Conservation (phyloP, 2,888 invertebrate species). For the Lamproptera curius region DNA sequence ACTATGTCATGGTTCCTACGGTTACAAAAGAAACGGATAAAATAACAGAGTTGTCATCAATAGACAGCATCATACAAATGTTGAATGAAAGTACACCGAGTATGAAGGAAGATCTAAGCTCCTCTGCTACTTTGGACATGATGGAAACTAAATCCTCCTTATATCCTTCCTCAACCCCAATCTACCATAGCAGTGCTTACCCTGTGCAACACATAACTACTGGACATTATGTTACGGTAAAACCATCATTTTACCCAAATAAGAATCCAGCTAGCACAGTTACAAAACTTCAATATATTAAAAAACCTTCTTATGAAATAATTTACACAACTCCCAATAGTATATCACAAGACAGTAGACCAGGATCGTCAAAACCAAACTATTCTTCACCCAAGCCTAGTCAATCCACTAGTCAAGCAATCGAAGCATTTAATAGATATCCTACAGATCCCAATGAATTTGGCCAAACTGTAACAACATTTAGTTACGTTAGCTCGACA, state of each 20-base stretch:
- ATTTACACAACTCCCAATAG: constrained; percentile 53
- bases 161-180: constrained; percentile 42
- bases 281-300: constrained; percentile 36
- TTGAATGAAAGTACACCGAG: constrained; percentile 74
- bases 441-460: constrained; percentile 65
- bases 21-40: constrained; percentile 68
- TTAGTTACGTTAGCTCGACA: constrained; percentile 60
- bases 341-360: constrained; percentile 45
- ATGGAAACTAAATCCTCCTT: constrained; percentile 66
- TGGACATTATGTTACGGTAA: constrained; percentile 64
- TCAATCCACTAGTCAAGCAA: constrained; percentile 66
- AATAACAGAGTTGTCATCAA: constrained; percentile 62
- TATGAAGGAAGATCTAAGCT: constrained; percentile 55
- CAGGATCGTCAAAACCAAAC: constrained; percentile 40
- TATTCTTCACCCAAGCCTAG: constrained; percentile 59
- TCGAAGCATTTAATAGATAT: constrained; percentile 65
- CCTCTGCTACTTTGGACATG: constrained; percentile 44
- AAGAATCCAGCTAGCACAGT: constrained; percentile 16
- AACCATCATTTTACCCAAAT: constrained; percentile 48
- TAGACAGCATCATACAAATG: constrained; percentile 81
- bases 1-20: constrained; percentile 78
- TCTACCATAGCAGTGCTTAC: constrained; percentile 48
- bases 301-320: constrained; percentile 43
- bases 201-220: constrained; percentile 51
- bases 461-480: constrained; percentile 57